A percentile compares a stretch with the other conserved stretches of the same genome.
These are phyloP conservation scores for Gymnosoma rotundatum DNA, from an alignment of 2,888 invertebrate species.

Conservation along the genomic window DNA sequence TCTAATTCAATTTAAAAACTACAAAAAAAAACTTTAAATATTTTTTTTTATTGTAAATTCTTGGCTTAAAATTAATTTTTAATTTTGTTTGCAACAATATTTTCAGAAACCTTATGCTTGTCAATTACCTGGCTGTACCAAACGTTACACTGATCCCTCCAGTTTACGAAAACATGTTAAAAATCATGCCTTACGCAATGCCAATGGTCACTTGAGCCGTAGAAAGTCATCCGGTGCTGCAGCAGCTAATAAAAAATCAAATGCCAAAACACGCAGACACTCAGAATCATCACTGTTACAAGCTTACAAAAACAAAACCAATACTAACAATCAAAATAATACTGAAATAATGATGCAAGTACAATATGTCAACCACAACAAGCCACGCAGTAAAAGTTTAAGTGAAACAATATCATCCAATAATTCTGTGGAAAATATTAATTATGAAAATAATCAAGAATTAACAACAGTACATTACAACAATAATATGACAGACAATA, in stretches of 20 bases:
- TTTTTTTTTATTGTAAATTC: no score
- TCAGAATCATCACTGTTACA: constrained; percentile 65
- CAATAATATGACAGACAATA: constrained; percentile 35
- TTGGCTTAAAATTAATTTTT: neutral
- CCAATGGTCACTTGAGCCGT: constrained; percentile 77
- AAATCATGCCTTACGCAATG: constrained; percentile 85
- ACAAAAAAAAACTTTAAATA: no score
- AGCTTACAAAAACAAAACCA: constrained; percentile 50
- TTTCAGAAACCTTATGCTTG: constrained; percentile 96
- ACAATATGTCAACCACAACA: constrained; percentile 55
- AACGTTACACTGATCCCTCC: constrained; percentile 97
- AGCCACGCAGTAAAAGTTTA: constrained; percentile 79
- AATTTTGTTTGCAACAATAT: neutral
- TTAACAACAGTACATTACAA: constrained; percentile 42
- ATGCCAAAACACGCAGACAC: constrained; percentile 68
- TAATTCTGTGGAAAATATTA: constrained; percentile 56
- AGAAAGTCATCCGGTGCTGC: constrained; percentile 78
- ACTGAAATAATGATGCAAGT: constrained; percentile 57
- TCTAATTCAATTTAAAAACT: no score
- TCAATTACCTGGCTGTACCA: constrained; percentile 92
- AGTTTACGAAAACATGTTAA: constrained; percentile 96
- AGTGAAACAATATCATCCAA: constrained; percentile 73
- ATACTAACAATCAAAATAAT: constrained; percentile 51
- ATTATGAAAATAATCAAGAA: constrained; percentile 64
- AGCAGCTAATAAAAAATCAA: constrained; percentile 52